phyloP scores from a whole-genome alignment of 1,140 invertebrate genomes.

The Chironomus striatipennis region DNA sequence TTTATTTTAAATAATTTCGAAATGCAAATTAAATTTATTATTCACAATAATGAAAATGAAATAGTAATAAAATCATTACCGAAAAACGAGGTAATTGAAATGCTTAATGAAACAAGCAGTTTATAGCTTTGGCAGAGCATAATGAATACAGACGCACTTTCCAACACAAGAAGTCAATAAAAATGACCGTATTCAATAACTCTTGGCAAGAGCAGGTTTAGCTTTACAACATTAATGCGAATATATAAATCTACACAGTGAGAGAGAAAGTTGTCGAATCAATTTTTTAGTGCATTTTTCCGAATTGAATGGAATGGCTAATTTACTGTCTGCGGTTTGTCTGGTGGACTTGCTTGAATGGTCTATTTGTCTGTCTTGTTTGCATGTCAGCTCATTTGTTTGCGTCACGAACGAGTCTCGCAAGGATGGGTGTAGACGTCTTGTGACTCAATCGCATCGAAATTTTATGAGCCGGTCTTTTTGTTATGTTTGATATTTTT shows the following conservation, averaged over 20 bases:
- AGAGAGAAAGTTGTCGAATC: constrained; percentile 18
- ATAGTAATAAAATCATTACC: background rate
- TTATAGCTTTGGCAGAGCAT: constrained; percentile 8
- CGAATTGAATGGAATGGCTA: too few relatives aligned
- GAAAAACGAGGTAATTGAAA: constrained; percentile 3
- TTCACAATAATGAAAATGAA: background rate
- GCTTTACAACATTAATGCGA: background rate
- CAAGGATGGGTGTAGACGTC: too few relatives aligned
- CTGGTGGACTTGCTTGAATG: too few relatives aligned
- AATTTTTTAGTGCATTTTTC: background rate
- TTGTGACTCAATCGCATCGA: too few relatives aligned
- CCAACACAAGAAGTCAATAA: background rate
- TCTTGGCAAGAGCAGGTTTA: background rate
- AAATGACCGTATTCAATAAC: background rate
- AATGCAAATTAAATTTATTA: background rate
- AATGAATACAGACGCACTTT: background rate
- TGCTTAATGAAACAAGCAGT: constrained; percentile 7
- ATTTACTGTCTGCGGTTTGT: too few relatives aligned
- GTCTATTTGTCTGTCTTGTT: too few relatives aligned
- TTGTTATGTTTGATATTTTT: too few relatives aligned
- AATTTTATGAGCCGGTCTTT: too few relatives aligned
- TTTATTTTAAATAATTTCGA: constrained; percentile 7
- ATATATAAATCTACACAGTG: background rate
- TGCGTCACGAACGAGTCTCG: too few relatives aligned
- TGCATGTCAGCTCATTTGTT: too few relatives aligned